These are phyloP conservation scores for Gallinago solitaria DNA, from an alignment of 2,797 vertebrate genomes.

Conservation along the genomic window DNA sequence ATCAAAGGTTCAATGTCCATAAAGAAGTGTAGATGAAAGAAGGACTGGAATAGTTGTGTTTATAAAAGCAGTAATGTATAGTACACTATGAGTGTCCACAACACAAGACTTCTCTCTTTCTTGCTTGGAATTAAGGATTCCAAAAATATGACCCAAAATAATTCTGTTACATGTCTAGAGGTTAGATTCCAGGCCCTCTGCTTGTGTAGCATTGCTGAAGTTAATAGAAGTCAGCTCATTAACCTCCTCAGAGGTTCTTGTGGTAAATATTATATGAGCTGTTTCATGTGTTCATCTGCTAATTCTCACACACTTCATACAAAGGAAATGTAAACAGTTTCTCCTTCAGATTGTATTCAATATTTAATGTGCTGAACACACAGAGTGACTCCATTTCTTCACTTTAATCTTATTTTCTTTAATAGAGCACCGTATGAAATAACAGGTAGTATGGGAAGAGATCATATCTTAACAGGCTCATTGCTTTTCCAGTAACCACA, in stretches of 20 bases:
- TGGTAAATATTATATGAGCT: constrained; percentile 4
- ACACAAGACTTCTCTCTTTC: neutral
- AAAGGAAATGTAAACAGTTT: neutral
- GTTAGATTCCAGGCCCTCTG: neutral
- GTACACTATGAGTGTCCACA: neutral
- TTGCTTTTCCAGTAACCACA: neutral
- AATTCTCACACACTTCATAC: neutral
- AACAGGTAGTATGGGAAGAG: neutral
- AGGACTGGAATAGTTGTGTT: neutral
- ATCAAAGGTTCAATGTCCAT: neutral
- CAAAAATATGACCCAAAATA: neutral
- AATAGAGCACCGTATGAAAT: neutral
- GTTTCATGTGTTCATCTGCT: neutral
- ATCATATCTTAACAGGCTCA: neutral
- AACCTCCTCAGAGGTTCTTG: neutral
- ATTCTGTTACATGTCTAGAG: neutral
- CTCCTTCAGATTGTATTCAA: neutral
- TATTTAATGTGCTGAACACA: neutral
- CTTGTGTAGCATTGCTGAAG: neutral
- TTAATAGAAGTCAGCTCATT: neutral
- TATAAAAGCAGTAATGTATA: neutral
- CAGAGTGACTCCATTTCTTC: neutral
- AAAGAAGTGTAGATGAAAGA: neutral
- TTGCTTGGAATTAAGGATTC: neutral
- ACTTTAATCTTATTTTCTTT: neutral